Evolutionary conservation across 2,113 vertebrate genomes (phyloP).

Genomic region (Dicaeum eximium): DNA sequence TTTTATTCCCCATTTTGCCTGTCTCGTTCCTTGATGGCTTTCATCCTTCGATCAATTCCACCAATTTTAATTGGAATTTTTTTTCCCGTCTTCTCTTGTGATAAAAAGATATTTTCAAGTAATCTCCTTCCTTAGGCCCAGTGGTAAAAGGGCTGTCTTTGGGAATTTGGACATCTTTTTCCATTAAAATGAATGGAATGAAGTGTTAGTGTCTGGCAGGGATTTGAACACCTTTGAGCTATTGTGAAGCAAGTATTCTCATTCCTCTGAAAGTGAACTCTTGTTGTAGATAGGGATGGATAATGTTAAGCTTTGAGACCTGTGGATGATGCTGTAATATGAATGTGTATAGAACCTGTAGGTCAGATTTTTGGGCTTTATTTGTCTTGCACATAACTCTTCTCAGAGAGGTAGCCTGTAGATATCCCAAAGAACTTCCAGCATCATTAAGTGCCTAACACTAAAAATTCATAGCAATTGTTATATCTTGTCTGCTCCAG

Average conservation of each 20-base stretch:
- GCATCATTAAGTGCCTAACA: not conserved
- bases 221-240: constrained; percentile 59
- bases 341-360: not conserved
- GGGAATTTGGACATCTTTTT: constrained; percentile 58
- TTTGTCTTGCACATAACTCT: not conserved
- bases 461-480: not conserved
- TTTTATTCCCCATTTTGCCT: constrained; percentile 52
- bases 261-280: not conserved
- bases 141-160: constrained; percentile 46
- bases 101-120: constrained; percentile 62
- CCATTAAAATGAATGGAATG: constrained; percentile 52
- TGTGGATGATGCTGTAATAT: not conserved
- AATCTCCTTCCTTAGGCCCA: constrained; percentile 46
- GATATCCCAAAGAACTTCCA: not conserved
- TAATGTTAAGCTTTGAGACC: constrained; percentile 9
- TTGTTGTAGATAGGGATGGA: not conserved
- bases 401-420: not conserved
- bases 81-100: constrained; percentile 55
- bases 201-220: constrained; percentile 26
- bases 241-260: not conserved
- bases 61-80: constrained; percentile 64
- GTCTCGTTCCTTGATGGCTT: constrained; percentile 52
- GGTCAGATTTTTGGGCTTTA: not conserved
- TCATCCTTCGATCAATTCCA: constrained; percentile 54
- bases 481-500: not conserved